A percentile compares a stretch with the other conserved stretches of the same genome.
phyloP scores from a whole-genome alignment of 2,797 vertebrate species.

The Geotrypetes seraphini region DNA sequence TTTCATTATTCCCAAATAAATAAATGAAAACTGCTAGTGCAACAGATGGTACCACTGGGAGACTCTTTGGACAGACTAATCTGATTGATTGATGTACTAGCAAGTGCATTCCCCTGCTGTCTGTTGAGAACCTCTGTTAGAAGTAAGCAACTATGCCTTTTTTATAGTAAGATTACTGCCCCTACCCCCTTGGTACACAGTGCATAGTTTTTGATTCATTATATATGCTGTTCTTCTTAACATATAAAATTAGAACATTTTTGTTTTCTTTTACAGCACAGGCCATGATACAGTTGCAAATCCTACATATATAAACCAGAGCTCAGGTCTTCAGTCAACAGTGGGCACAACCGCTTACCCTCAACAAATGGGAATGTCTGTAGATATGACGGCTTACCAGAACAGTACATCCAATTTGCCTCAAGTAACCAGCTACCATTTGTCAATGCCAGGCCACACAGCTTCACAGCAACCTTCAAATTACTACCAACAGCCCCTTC shows the following conservation, averaged over 20 bases:
- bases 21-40: too few species aligned
- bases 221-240: too few species aligned
- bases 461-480: constrained; percentile 56
- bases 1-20: too few species aligned
- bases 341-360: constrained; percentile 47
- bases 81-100: too few species aligned
- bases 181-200: too few species aligned
- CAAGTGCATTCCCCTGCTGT: too few species aligned
- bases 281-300: constrained; percentile 53
- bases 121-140: too few species aligned
- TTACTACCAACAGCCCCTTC: constrained; percentile 89
- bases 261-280: constrained; percentile 46
- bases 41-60: too few species aligned
- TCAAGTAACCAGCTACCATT: constrained; percentile 56
- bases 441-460: constrained; percentile 58
- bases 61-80: too few species aligned
- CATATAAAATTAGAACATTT: neutral
- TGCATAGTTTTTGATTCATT: too few species aligned
- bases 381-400: constrained; percentile 80
- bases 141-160: too few species aligned
- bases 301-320: constrained; percentile 64
- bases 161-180: too few species aligned
- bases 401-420: constrained; percentile 54
- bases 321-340: constrained; percentile 33
- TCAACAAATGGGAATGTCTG: constrained; percentile 56